Evolutionary conservation across 2,888 invertebrate species (phyloP), one percentile per base, ranked within the genome.

Genomic region (Calliopum simillimum): DNA sequence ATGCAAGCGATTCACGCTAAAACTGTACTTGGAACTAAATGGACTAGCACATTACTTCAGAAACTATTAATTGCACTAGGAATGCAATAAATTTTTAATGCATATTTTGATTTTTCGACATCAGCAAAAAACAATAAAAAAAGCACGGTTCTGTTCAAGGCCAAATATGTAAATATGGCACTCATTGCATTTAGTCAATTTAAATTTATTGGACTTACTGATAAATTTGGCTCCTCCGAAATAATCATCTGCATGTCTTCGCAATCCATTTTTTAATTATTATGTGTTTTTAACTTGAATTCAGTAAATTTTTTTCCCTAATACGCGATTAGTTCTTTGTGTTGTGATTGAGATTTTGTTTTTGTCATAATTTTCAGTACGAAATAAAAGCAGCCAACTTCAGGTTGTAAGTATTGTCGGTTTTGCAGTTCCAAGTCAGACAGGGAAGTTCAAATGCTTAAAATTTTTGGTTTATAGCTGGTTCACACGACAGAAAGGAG

Each of bases 231-330:
- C 68, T 85, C 85, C 23, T 85, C 85, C 1, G 83, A 75, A 56
- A 85, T 83, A 59, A 82, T 81, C 82, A 81, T 80, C 71, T 81
- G 81, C 75, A 84, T 84, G 71, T 84, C 84, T 58, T 84, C 84
- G 68, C 83, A 82, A 75, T 85, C 85, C 85, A 85, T 85, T 62
- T 43, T 21, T 84, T 84, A 85, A 84, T 84, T 55, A 33, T 68
- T 19, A 46, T 44, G 70, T 59, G 16, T 41, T 71, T 33, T 46
- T 44, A 41, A 69, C 19, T 69, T 55, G 61, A 55, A 19, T 62
- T 2, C 14, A 46, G 43, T 13, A 49, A 3, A 13, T 19, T 25
- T 33, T 41, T 23, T 58, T 43, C n/a, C 6, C 12, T n/a, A n/a
- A n/a, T n/a, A n/a, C n/a, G n/a, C n/a, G n/a, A n/a, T n/a, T n/a